A percentile compares a stretch with the other conserved stretches of the same genome.
phyloP scores from a whole-genome alignment of 1,140 invertebrate genomes.

The Hylaeus volcanicus region DNA sequence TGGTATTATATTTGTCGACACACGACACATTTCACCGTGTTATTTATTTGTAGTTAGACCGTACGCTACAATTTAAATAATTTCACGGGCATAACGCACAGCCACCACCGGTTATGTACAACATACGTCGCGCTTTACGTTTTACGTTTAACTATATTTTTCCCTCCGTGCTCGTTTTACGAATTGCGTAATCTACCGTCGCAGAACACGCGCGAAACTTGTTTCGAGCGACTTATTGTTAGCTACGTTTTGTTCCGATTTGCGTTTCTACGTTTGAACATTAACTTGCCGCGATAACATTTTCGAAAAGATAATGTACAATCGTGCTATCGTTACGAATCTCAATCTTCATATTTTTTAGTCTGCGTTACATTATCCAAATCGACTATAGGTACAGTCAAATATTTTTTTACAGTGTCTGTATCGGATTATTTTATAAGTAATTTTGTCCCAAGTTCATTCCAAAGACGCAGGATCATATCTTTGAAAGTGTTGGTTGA shows the following conservation, averaged over 20 bases:
- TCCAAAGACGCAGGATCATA: too few species aligned
- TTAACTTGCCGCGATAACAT: too few species aligned
- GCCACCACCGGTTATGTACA: neutral
- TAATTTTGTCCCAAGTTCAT: too few species aligned
- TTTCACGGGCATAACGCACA: constrained; percentile 2
- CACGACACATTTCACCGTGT: constrained; percentile 33
- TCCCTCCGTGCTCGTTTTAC: neutral
- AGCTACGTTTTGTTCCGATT: neutral
- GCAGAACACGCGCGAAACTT: neutral
- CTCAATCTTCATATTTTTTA: too few species aligned
- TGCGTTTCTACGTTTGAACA: neutral
- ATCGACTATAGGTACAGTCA: too few species aligned
- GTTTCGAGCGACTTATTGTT: neutral
- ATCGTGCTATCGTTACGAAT: too few species aligned
- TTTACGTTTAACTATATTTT: constrained; percentile 23
- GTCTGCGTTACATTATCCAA: too few species aligned
- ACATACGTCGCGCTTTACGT: constrained; percentile 10
- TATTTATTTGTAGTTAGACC: constrained; percentile 34
- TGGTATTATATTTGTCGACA: constrained; percentile 26
- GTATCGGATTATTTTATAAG: too few species aligned
- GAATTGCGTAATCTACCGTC: constrained; percentile 2
- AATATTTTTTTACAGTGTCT: too few species aligned
- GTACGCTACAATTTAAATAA: constrained; percentile 41
- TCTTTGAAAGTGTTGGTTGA: too few species aligned
- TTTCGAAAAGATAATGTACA: too few species aligned